Conservation (phyloP, 2,888 invertebrate genomes). For the Drosophila nr. perissopoda region DNA sequence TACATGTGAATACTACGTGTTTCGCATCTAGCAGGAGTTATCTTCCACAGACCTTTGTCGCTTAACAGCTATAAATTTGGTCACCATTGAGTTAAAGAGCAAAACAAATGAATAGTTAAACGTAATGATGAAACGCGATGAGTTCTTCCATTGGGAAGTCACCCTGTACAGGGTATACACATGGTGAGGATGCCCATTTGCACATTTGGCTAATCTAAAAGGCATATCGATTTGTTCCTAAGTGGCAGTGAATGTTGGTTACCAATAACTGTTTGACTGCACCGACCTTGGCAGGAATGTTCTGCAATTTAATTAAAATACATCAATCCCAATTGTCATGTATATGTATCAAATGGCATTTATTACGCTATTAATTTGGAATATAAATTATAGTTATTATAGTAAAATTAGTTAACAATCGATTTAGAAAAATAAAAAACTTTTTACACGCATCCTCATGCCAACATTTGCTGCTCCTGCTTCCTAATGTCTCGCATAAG, state of each 20-base stretch:
- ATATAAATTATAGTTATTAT: conserved; percentile 1
- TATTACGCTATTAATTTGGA: conserved; percentile 10
- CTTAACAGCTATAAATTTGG: neutral
- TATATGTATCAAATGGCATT: conserved; percentile 4
- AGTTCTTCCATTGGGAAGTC: neutral
- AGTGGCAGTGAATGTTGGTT: conserved; percentile 69
- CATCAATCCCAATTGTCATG: conserved; percentile 4
- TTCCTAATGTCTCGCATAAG: conserved; percentile 59
- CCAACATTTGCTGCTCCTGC: conserved; percentile 17
- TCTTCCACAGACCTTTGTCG: neutral
- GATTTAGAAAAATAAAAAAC: neutral
- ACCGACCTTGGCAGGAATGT: conserved; percentile 52
- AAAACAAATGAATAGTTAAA: neutral
- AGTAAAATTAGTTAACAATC: conserved; percentile 1
- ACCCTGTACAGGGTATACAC: conserved; percentile 29
- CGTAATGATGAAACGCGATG: neutral
- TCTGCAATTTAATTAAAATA: conserved; percentile 57
- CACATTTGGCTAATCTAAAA: conserved; percentile 15
- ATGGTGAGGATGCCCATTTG: neutral
- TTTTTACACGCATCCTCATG: neutral
- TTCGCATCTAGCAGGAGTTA: neutral
- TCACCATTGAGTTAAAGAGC: neutral
- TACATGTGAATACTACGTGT: conserved; percentile 20
- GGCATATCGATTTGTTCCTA: conserved; percentile 65
- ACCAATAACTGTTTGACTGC: conserved; percentile 42